Evolutionary conservation across 2,888 invertebrate genomes (phyloP), one percentile per base, ranked within the genome.

Genomic region (Julus scandinavius): DNA sequence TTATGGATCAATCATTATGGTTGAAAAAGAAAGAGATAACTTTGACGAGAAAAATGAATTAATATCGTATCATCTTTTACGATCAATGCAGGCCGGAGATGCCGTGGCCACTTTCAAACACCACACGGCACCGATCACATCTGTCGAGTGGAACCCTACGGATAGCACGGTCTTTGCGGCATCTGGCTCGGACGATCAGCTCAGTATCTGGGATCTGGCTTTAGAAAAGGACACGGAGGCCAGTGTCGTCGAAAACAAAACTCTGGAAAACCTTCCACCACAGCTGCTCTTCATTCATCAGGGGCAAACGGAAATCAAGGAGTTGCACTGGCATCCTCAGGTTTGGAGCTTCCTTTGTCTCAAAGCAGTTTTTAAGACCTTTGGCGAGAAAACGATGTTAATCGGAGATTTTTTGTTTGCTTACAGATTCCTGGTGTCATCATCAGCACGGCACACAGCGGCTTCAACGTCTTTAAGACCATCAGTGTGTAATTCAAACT

Each of bases 291-390:
- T 99, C 92, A 97, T 99, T 90, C 99, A 99, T 92, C 97, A 98
- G 94, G 99, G 99, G 83, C 99, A 99, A 92, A 96, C 95, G 89
- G 98, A 99, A 92, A 96, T 99, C 88, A 99, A 99, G 92, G 99
- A 99, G 93, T 93, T 99, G 50, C 99, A 99, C 92, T 99, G 99
- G 99, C 99, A 99, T 93, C 95, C 96, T 49, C 99, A 99, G 93
- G 88, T 88, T 29, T 58, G 41, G 13, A 0, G n/a, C 29, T 94
- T 99, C 99, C 87, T 94, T 99, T 86, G 97, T 97, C 89, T 99
- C 99, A 45, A 5, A 45, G 7, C 45, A 93, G 94, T 99, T 92
- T 99, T 99, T 92, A 96, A 97, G 93, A 98, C 99, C 86, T 98
- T 99, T 91, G 99, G 98, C 94, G 96, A 86, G 6, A 41, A 40